Evolutionary conservation across 2,888 invertebrate genomes (phyloP), one percentile per base, ranked within the genome.

Genomic region (Achlya flavicornis): DNA sequence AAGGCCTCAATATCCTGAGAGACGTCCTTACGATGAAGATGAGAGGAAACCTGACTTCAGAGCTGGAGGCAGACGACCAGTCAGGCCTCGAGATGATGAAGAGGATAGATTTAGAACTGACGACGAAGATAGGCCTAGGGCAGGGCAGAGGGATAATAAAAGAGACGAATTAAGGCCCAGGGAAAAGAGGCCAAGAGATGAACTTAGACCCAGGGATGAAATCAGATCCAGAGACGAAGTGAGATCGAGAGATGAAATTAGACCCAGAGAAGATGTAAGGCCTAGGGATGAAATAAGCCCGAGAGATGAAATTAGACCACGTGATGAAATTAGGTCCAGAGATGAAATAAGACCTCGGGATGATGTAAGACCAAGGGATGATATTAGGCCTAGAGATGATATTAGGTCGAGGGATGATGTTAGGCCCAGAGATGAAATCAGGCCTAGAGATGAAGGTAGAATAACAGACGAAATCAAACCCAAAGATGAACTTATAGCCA

Each of bases 21-120:
- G 84, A 73, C 83, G 88, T 69, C 85, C 88, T 2, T 88, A 90
- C 61, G 90, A 89, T 4, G 91, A 92, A 3, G 91, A 91, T 10
- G 86, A 89, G 3, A 77, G 83, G 64, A 82, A 87, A 71, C 87
- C 87, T 4, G 80, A 75, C 5, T 77, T 77, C 48, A 87, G 88
- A 65, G 79, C 75, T 16, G 78, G 84, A 0, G 72, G 71, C 33
- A 80, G 85, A 71, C 77, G 89, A 70, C 84, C 84, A 19, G 19
- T 4, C 7, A 83, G 88, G 69, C 86, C 89, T 6, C 78, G 87
- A 57, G 90, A 90, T 43, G 89, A 91, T n/a, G 90, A 88, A 14
- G 88, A 86, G 26, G 87, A 88, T 14, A 82, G 84, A 63, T 85
- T 79, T 26, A 77, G 69, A 32, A 72, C 60, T 4, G 72, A 68